phyloP scores from a whole-genome alignment of 2,888 invertebrate species.

The Philereme vetulata region DNA sequence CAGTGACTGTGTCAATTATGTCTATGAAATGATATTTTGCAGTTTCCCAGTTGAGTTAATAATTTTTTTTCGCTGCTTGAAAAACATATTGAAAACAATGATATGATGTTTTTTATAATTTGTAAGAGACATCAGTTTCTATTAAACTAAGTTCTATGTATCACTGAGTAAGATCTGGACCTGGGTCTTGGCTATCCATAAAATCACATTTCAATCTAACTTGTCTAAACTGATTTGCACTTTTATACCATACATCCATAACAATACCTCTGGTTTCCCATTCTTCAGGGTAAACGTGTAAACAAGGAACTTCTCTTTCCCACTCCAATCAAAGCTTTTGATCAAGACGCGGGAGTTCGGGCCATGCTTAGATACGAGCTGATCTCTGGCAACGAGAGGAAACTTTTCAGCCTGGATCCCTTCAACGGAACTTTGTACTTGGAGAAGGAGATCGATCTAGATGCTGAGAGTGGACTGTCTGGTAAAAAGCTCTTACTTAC shows the following conservation, averaged over 20 bases:
- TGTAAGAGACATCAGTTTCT: too few species aligned
- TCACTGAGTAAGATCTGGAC: too few species aligned
- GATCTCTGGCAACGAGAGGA: conserved; percentile 90
- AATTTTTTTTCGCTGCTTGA: too few species aligned
- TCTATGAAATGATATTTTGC: too few species aligned
- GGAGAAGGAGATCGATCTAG: conserved; percentile 92
- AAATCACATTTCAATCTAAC: too few species aligned
- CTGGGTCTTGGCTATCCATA: too few species aligned
- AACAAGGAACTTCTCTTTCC: conserved; percentile 88
- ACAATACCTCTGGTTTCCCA: not conserved
- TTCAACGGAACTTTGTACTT: conserved; percentile 90
- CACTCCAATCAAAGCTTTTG: conserved; percentile 89
- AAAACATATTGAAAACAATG: too few species aligned
- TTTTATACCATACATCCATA: not conserved
- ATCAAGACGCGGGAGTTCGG: conserved; percentile 90
- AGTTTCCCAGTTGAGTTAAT: too few species aligned
- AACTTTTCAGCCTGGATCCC: conserved; percentile 89
- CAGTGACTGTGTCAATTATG: too few species aligned
- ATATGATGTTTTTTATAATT: too few species aligned
- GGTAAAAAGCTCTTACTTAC: conserved; percentile 57
- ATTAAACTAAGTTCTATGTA: too few species aligned
- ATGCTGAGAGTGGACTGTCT: conserved; percentile 87
- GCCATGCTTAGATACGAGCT: conserved; percentile 90
- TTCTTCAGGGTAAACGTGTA: conserved; percentile 87
- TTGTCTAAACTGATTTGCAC: too few species aligned